Evolutionary conservation across 2,888 invertebrate species (phyloP).

Genomic region (Aphidoletes aphidimyza): DNA sequence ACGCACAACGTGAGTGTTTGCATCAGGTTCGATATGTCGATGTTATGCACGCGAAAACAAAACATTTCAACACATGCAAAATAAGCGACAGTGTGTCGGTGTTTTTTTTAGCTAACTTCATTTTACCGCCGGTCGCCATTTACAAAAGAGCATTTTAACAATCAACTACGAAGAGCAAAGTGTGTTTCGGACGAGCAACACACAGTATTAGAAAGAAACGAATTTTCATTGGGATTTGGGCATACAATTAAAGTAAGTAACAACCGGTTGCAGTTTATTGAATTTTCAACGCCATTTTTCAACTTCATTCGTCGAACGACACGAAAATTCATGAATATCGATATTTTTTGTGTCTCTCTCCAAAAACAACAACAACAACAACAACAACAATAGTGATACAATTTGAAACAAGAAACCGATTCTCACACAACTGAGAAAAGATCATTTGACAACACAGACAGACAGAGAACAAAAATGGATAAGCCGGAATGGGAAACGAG

Average conservation of each 20-base stretch:
- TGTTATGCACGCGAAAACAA: slow-evolving; percentile 43
- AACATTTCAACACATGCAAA: slow-evolving; percentile 50
- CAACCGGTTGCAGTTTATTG: background rate
- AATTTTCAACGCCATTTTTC: background rate
- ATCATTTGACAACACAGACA: background rate
- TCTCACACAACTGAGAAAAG: background rate
- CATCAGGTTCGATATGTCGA: slow-evolving; percentile 7
- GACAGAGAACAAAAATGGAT: slow-evolving; percentile 58
- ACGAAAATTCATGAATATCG: background rate
- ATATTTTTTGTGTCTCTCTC: background rate
- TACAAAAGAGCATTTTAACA: slow-evolving; percentile 52
- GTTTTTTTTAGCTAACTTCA: slow-evolving; percentile 53
- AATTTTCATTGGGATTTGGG: background rate
- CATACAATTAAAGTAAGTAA: slow-evolving; percentile 17
- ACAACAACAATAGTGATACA: slow-evolving; percentile 34
- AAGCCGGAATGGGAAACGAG: slow-evolving; percentile 65
- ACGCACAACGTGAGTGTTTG: slow-evolving; percentile 26
- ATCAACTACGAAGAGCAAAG: slow-evolving; percentile 1
- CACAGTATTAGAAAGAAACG: slow-evolving; percentile 8
- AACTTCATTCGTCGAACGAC: background rate
- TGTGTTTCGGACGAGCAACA: background rate
- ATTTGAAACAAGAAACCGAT: background rate
- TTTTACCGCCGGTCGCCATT: slow-evolving; percentile 52
- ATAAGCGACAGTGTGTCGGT: slow-evolving; percentile 46
- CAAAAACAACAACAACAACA: background rate